These are phyloP conservation scores for Cantharis rufa DNA, from an alignment of 2,888 invertebrate genomes.

Conservation along the genomic window DNA sequence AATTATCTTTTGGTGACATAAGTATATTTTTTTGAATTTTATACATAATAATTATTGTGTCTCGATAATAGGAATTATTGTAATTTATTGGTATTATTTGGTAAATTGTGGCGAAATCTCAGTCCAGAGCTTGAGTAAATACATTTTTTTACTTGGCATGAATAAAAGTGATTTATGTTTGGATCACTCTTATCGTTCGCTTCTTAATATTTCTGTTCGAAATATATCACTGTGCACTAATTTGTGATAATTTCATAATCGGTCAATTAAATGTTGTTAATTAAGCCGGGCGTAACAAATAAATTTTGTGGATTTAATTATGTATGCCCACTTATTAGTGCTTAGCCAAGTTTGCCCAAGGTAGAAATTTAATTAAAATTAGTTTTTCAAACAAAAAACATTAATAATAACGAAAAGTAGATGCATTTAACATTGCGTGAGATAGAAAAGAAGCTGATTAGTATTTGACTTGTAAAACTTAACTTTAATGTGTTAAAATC, in stretches of 20 bases:
- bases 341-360: not conserved
- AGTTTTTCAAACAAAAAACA: not conserved
- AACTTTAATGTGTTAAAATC: not conserved
- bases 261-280: not conserved
- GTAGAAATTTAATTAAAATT: not conserved
- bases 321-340: not conserved
- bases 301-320: not conserved
- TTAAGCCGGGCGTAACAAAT: not conserved
- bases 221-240: not conserved
- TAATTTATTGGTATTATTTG: constrained; percentile 12
- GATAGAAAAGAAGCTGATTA: not conserved
- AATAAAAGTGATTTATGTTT: not conserved
- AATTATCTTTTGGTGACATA: constrained; percentile 17
- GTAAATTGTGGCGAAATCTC: constrained; percentile 13
- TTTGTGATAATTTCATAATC: not conserved
- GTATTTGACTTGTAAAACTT: not conserved
- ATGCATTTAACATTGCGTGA: not conserved
- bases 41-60: not conserved
- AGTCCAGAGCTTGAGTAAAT: constrained; percentile 1
- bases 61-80: not conserved
- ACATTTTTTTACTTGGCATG: not conserved
- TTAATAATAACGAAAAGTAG: not conserved
- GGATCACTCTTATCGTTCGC: not conserved
- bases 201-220: not conserved
- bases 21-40: constrained; percentile 5